A percentile compares a stretch with the other conserved stretches of the same genome.
Conservation (phyloP, 2,888 invertebrate genomes). For the Ormyrus rosae region DNA sequence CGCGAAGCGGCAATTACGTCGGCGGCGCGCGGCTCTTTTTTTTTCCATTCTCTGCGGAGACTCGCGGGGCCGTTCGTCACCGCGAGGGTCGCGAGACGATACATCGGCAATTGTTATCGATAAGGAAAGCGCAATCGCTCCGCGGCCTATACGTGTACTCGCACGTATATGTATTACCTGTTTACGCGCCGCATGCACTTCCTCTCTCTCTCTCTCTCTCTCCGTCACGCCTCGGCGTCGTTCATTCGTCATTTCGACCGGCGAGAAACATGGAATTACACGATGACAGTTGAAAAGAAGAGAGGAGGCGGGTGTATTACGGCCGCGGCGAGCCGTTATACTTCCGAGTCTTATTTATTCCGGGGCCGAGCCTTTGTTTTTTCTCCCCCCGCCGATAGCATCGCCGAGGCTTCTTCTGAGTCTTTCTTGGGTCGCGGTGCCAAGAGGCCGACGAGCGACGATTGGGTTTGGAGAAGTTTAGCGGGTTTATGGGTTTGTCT, state of each 20-base stretch:
- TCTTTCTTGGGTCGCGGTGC: too few species aligned
- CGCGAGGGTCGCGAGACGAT: not conserved
- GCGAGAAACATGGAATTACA: not conserved
- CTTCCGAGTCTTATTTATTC: not conserved
- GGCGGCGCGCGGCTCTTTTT: too few species aligned
- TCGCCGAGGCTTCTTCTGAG: too few species aligned
- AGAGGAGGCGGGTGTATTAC: not conserved
- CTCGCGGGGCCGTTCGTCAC: not conserved
- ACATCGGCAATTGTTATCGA: conserved; percentile 10
- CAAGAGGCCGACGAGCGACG: too few species aligned
- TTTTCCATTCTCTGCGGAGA: too few species aligned
- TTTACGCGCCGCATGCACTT: not conserved
- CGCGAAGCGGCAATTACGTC: too few species aligned
- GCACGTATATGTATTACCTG: not conserved
- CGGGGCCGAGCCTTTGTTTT: not conserved
- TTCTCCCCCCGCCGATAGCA: not conserved
- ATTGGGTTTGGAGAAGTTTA: too few species aligned
- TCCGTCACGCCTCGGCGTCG: conserved; percentile 24
- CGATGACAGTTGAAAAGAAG: conserved; percentile 30
- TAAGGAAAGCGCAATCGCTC: not conserved
- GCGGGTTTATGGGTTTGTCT: too few species aligned
- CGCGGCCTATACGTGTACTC: not conserved
- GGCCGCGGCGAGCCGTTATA: conserved; percentile 5
- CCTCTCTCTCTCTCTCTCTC: conserved; percentile 2
- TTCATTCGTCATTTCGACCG: conserved; percentile 37